phyloP scores from a whole-genome alignment of 2,113 vertebrate genomes.

The Indicator maculatus region DNA sequence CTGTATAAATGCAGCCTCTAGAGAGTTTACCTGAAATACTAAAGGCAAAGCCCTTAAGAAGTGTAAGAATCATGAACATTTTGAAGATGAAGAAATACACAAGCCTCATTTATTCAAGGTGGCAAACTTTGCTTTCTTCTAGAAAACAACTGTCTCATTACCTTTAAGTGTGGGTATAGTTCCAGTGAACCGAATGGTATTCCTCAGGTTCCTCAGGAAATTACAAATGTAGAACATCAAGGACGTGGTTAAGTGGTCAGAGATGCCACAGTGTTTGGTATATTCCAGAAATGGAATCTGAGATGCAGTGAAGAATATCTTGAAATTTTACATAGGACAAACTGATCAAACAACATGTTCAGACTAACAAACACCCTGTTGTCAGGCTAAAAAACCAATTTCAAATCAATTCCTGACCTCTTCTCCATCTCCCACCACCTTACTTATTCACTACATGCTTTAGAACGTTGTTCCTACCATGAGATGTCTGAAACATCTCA shows the following conservation, averaged over 20 bases:
- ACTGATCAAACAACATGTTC: accelerated
- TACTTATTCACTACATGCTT: not conserved
- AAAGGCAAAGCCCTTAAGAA: not conserved
- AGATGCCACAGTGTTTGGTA: not conserved
- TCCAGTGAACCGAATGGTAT: not conserved
- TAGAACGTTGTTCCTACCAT: not conserved
- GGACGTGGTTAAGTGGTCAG: not conserved
- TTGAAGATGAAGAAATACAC: not conserved
- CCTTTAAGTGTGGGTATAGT: not conserved
- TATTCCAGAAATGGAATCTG: not conserved
- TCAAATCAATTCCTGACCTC: not conserved
- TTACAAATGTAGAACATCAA: not conserved
- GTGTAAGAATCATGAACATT: not conserved
- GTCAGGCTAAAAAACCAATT: not conserved
- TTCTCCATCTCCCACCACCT: not conserved
- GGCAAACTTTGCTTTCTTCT: not conserved
- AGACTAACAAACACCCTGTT: not conserved
- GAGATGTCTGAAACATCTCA: not conserved
- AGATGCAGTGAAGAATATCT: not conserved
- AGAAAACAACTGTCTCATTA: not conserved
- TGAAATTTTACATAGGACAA: not conserved
- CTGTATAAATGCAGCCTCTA: not conserved
- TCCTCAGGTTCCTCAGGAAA: not conserved
- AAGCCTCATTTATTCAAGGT: not conserved
- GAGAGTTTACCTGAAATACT: not conserved